phyloP scores from a whole-genome alignment of 2,797 vertebrate genomes.

The Basileuterus tristriatus region DNA sequence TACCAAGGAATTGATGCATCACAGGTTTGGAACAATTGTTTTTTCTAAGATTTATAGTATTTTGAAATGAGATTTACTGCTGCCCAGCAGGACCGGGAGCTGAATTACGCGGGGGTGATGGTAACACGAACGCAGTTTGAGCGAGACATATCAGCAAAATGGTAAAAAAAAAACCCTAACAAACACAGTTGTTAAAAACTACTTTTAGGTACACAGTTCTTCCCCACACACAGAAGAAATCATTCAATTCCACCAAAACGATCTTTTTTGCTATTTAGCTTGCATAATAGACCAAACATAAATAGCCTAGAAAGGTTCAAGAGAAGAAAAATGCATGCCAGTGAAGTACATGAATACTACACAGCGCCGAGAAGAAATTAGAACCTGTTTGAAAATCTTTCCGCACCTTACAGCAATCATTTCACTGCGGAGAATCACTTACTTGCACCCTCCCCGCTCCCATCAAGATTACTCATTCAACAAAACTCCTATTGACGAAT shows the following conservation, averaged over 20 bases:
- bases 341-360: not conserved
- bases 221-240: not conserved
- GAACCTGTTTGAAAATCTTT: constrained; percentile 15
- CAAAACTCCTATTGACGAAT: not conserved
- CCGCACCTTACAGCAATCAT: constrained; percentile 26
- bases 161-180: accelerated
- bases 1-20: not conserved
- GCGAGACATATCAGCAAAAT: not conserved
- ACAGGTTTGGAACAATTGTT: not conserved
- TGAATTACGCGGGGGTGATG: not conserved
- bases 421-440: constrained; percentile 1
- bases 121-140: not conserved
- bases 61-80: constrained; percentile 9
- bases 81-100: not conserved
- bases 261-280: not conserved
- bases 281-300: not conserved
- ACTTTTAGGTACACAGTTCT: not conserved
- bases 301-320: not conserved
- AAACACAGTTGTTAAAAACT: not conserved
- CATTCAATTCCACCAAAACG: accelerated
- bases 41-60: not conserved
- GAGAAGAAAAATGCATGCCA: not conserved
- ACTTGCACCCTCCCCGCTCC: not conserved
- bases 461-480: not conserved
- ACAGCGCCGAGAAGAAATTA: not conserved